Base-by-base conservation (phyloP, 2,888 invertebrate species). In the Nysson spinosus region DNA sequence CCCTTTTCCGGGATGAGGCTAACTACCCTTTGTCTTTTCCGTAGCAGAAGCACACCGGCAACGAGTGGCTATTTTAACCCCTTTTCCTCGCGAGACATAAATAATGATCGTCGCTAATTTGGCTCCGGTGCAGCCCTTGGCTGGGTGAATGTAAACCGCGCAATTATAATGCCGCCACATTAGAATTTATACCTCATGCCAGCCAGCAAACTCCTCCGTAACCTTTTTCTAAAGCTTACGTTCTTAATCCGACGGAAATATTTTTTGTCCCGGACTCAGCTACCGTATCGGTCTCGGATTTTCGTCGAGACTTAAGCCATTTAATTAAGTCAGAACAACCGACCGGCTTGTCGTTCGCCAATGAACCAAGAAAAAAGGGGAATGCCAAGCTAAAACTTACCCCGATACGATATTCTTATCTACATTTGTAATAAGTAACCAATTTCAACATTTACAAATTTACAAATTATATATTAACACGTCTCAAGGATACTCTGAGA, bases 31-130 rank as follows among this genome's bases (percentile, higher is more conserved):
- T 84, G 82, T 83, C 83, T 83, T 84, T 68, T 71, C 75, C 72
- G 71, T 70, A 75, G 70, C 73, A 72, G 71, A 62, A 73, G 67
- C 64, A 52, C 51, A 61, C 44, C 54, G 51, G 68, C 70, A 68
- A 75, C 78, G 75, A 78, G 77, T 81, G 75, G 74, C 76, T 71
- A 78, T 84, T 86, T 84, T 84, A 83, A 83, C 83, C 85, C 85
- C 82, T 83, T 83, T 84, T 83, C 69, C 78, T 82, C 81, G 77
- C 76, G 76, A 77, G 75, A 83, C 85, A 85, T 87, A 86, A 87
- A 87, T 87, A 86, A 87, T 85, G 84, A 87, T 86, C 85, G 86
- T 84, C 80, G 85, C 85, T 86, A 86, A 87, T 87, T 87, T 86
- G 84, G 83, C 77, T 65, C 58, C 50, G 70, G 62, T 51, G 76